Base-by-base conservation (phyloP, 37 sponge, comb jelly and placozoan species). In the Diacarnus erythraeanus region DNA sequence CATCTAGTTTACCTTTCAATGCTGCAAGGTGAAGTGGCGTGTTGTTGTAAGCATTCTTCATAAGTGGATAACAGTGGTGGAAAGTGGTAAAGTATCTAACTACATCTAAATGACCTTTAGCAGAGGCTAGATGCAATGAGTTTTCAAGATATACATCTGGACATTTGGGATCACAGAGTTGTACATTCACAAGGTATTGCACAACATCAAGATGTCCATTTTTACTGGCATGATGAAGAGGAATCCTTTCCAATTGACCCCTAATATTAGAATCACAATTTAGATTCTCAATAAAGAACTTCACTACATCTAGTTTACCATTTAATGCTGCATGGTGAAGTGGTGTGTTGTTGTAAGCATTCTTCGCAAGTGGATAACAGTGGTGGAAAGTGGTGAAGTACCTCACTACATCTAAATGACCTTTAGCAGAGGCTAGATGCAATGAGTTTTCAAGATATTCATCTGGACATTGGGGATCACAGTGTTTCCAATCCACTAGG, bases 221-320 rank as follows among this genome's bases (percentile, higher is more conserved):
- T 38, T 68, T 8, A 37, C 38, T 35, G 38, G 69, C 69, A 6
- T 18, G 39, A 68, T 68, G 69, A 35, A 68, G 69, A 68, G 37
- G 38, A 18, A 38, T 68, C 38, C 37, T 3, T 21, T 37, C 20
- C 37, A 8, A 36, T 68, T 37, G 15, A 35, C 20, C 69, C 35
- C 18, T 15, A 37, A 15, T 27, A 9, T 15, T 8, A 35, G 38
- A 20, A 68, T 68, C 39, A 68, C 69, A 68, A n/a, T n/a, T n/a
- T n/a, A n/a, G n/a, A n/a, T n/a, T n/a, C n/a, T n/a, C n/a, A n/a
- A n/a, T n/a, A n/a, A n/a, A n/a, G n/a, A n/a, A n/a, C n/a, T n/a
- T n/a, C n/a, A n/a, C n/a, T n/a, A n/a, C n/a, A n/a, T n/a, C n/a
- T n/a, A n/a, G n/a, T n/a, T n/a, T n/a, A n/a, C n/a, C n/a, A n/a